Evolutionary conservation across 2,797 vertebrate species (phyloP).

Genomic region (Erithacus rubecula): DNA sequence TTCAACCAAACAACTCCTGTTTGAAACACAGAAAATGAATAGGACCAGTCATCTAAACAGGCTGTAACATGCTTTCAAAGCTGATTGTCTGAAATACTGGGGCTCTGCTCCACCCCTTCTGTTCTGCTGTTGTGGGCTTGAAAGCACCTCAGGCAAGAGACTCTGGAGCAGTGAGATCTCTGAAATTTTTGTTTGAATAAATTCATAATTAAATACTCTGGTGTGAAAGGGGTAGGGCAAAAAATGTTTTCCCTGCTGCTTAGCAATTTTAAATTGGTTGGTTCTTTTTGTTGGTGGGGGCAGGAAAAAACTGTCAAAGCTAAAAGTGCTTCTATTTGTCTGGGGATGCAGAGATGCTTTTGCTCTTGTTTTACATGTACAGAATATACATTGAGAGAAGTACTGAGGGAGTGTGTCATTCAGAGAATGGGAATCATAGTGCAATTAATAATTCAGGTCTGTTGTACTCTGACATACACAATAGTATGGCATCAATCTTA

Average conservation of each 20-base stretch:
- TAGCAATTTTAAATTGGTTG: slow-evolving; percentile 19
- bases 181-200: slow-evolving; percentile 68
- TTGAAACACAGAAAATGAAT: background rate
- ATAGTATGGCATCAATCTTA: background rate
- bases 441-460: slow-evolving; percentile 64
- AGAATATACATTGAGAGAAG: slow-evolving; percentile 13
- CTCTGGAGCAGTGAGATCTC: slow-evolving; percentile 38
- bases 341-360: background rate
- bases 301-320: background rate
- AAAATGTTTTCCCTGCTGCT: slow-evolving; percentile 25
- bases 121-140: slow-evolving; percentile 16
- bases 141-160: slow-evolving; percentile 58
- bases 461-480: slow-evolving; percentile 14
- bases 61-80: slow-evolving; percentile 29
- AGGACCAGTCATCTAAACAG: background rate
- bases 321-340: background rate
- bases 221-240: slow-evolving; percentile 6
- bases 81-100: slow-evolving; percentile 17
- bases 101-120: slow-evolving; percentile 13
- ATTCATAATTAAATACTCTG: slow-evolving; percentile 67
- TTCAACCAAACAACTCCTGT: background rate
- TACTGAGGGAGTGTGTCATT: slow-evolving; percentile 30
- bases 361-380: slow-evolving; percentile 35
- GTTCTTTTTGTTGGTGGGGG: slow-evolving; percentile 13
- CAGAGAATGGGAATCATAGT: background rate